Conservation (phyloP, 92 coral and sea anemone genomes). For the Virgularia gustaviana region DNA sequence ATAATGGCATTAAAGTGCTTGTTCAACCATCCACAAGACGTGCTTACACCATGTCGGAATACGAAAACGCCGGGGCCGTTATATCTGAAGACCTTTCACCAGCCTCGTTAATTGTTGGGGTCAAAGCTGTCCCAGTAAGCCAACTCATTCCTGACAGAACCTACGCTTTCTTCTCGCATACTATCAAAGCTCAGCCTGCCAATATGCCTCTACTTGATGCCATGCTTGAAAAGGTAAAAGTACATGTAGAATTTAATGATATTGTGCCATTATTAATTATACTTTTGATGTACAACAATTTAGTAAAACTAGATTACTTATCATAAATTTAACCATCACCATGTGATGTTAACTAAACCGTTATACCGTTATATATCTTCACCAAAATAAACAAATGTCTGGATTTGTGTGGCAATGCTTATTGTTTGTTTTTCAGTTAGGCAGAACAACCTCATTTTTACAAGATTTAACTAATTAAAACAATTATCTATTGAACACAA, state of each 20-base stretch:
- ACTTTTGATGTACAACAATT: background rate
- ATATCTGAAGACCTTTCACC: constrained; percentile 81
- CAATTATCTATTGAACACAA: no score
- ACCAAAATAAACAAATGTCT: no score
- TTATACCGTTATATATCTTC: no score
- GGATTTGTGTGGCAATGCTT: no score
- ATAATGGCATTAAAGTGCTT: constrained; percentile 81
- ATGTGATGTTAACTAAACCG: no score
- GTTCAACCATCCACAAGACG: constrained; percentile 97
- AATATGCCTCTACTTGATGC: constrained; percentile 92
- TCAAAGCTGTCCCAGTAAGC: constrained; percentile 87
- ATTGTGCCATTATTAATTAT: background rate
- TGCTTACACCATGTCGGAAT: constrained; percentile 96
- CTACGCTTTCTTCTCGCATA: constrained; percentile 92
- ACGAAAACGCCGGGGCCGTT: constrained; percentile 85
- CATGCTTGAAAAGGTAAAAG: constrained; percentile 82
- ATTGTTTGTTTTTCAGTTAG: no score
- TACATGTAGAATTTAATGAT: background rate
- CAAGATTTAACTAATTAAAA: no score
- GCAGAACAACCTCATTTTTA: no score
- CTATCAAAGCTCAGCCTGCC: constrained; percentile 92
- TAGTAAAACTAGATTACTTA: no score
- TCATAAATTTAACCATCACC: no score
- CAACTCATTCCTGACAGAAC: constrained; percentile 79
- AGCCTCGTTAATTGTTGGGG: constrained; percentile 88